phyloP scores from a whole-genome alignment of 2,888 invertebrate genomes.

The Entomobrya multifasciata region DNA sequence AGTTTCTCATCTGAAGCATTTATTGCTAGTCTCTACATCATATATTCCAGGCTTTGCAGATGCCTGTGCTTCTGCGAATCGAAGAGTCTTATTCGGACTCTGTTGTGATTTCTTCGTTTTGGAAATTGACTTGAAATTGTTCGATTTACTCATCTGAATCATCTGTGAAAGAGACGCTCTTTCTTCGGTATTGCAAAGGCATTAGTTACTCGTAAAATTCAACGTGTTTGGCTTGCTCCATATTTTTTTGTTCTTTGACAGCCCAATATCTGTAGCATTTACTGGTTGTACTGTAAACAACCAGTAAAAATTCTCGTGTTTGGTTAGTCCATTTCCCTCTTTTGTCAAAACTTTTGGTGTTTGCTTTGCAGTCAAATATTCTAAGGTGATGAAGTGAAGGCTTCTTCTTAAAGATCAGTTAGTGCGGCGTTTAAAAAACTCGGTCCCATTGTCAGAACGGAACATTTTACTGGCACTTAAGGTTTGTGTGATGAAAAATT shows the following conservation, averaged over 20 bases:
- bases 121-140: not conserved
- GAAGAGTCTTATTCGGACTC: no score
- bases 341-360: slow-evolving; percentile 35
- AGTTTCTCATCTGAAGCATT: slow-evolving; percentile 1
- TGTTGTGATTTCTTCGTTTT: no score
- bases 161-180: not conserved
- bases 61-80: not conserved
- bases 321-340: slow-evolving; percentile 57
- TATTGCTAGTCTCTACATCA: not conserved
- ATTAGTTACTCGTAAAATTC: slow-evolving; percentile 75
- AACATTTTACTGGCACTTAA: slow-evolving; percentile 44
- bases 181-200: not conserved
- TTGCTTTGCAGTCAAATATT: slow-evolving; percentile 78
- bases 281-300: slow-evolving; percentile 77
- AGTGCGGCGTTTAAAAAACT: slow-evolving; percentile 75
- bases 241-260: no score
- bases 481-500: slow-evolving; percentile 56
- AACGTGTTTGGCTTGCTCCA: slow-evolving; percentile 78
- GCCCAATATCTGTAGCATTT: slow-evolving; percentile 78
- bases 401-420: slow-evolving; percentile 77
- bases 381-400: slow-evolving; percentile 77
- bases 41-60: not conserved
- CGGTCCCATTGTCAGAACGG: slow-evolving; percentile 62
- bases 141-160: not conserved
- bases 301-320: slow-evolving; percentile 53